Base-by-base conservation (phyloP, 2,888 invertebrate genomes). In the Caradrina kadenii region DNA sequence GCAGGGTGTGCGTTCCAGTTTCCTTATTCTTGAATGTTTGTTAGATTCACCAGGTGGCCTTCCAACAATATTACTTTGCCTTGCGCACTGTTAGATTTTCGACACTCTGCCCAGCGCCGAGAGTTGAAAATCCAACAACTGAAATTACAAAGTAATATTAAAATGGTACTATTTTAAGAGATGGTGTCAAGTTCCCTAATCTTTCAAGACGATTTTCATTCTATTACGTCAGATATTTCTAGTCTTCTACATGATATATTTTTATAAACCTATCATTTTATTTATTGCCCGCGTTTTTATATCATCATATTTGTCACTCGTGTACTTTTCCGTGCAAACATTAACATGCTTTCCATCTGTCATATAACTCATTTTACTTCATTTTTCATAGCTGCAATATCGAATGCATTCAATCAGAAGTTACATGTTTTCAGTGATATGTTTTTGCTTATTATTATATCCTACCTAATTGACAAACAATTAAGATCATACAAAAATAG, bases 401-500 rank as follows among this genome's bases (percentile, higher is more conserved):
- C 15, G 52, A 21, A 15, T 78, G 59, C 42, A 65, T 59, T 42
- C 3, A 45, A 45, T 45, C 45, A 45, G 45, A 62, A 61, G 26
- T 58, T 13, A 54, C 53, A 56, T 72, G 31, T 66, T 73, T 56
- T 50, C 58, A 81, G 80, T 92, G 92, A 92, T 92, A 92, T 92
- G 91, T 92, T 83, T 83, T 69, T 74, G 72, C 76, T 83, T 79
- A 79, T 73, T 79, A 75, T 82, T 65, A 79, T 71, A 82, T 82
- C 76, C 58, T 84, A 88, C 70, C 86, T 90, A 92, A 91, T 92
- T 92, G 91, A 91, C 88, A 71, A 84, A 69, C 73, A 84, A 87
- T 82, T 86, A 86, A 84, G 76, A 79, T 73, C 78, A 66, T 89
- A 90, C 82, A 91, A 91, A 91, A 90, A 91, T 90, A 91, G 83